Evolutionary conservation across 2,888 invertebrate genomes (phyloP).

Genomic region (Aspidiotus destructor): DNA sequence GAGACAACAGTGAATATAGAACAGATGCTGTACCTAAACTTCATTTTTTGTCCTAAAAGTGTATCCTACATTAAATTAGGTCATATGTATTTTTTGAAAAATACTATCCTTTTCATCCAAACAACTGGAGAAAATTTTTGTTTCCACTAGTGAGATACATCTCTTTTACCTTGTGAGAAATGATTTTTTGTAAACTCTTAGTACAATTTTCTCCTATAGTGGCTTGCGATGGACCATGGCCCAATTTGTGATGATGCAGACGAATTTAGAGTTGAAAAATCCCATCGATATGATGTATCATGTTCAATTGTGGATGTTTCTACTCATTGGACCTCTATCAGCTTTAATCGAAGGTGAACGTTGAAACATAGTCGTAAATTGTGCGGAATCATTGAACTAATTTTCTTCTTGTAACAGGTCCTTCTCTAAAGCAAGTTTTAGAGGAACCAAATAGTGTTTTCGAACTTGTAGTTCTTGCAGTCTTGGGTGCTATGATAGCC

Average conservation of each 20-base stretch:
- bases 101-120: too few relatives aligned
- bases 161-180: not conserved
- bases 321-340: conserved; percentile 77
- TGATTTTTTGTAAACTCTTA: conserved; percentile 10
- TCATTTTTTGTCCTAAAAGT: too few relatives aligned
- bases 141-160: too few relatives aligned
- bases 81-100: too few relatives aligned
- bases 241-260: conserved; percentile 89
- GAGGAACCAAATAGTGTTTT: not conserved
- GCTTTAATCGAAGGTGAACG: conserved; percentile 75
- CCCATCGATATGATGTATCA: conserved; percentile 98
- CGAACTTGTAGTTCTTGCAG: conserved; percentile 41
- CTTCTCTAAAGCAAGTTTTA: not conserved
- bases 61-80: too few relatives aligned
- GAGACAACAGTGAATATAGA: too few relatives aligned
- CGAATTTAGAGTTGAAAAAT: conserved; percentile 77
- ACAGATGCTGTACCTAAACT: too few relatives aligned
- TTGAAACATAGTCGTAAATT: conserved; percentile 36
- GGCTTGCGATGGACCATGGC: conserved; percentile 96
- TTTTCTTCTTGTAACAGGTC: not conserved
- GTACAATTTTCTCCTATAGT: conserved; percentile 45
- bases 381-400: not conserved
- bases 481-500: conserved; percentile 73
- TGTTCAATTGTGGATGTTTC: conserved; percentile 98
- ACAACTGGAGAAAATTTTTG: too few relatives aligned